phyloP scores from a whole-genome alignment of 2,888 invertebrate genomes.

The Lysandra bellargus region DNA sequence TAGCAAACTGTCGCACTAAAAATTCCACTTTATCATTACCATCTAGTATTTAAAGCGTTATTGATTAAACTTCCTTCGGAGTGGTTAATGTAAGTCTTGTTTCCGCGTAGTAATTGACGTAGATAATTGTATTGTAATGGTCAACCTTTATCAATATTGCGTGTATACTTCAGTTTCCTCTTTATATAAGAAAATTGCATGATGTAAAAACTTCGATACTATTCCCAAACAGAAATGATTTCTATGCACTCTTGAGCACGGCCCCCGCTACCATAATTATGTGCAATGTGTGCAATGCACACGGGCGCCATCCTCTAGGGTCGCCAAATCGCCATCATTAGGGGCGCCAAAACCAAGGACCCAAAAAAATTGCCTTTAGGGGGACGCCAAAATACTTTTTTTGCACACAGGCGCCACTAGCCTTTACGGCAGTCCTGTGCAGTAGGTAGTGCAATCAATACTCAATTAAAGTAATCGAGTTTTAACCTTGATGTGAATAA shows the following conservation, averaged over 20 bases:
- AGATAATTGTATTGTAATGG: conserved; percentile 16
- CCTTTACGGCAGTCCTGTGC: background rate
- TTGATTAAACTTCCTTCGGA: background rate
- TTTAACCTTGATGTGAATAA: background rate
- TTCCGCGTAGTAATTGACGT: conserved; percentile 16
- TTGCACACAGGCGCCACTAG: too few species aligned
- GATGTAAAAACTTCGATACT: background rate
- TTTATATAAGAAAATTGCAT: background rate
- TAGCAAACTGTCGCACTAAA: background rate
- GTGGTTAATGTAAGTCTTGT: background rate
- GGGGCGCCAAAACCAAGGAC: too few species aligned
- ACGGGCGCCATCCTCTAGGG: too few species aligned
- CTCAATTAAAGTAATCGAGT: background rate
- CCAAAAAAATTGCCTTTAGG: too few species aligned
- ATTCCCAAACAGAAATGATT: background rate
- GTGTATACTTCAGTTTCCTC: background rate
- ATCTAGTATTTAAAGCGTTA: background rate
- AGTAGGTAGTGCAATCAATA: background rate
- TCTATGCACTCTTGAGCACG: background rate
- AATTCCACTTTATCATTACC: background rate
- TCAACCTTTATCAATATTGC: conserved; percentile 15
- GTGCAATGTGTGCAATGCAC: too few species aligned
- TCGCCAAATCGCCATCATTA: too few species aligned
- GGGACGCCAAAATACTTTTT: too few species aligned
- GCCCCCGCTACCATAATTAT: too few species aligned